phyloP scores from a whole-genome alignment of 2,797 vertebrate species.

The Paramormyrops hopkinsi region DNA sequence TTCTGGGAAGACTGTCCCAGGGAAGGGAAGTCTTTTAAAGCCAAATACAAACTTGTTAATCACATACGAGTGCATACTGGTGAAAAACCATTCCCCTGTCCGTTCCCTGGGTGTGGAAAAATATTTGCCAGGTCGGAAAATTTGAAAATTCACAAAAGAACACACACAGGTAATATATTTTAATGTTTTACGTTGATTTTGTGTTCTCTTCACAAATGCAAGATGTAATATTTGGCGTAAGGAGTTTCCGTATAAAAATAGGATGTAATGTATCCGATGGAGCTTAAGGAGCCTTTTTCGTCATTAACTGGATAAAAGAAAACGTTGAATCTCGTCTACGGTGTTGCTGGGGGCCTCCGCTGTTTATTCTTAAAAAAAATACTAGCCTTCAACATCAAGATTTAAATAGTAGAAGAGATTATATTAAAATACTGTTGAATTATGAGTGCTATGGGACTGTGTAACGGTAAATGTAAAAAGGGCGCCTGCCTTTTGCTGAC shows the following conservation, averaged over 20 bases:
- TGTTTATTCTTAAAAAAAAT: background rate
- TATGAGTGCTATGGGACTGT: background rate
- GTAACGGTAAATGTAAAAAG: background rate
- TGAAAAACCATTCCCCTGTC: constrained; percentile 96
- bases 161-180: constrained; percentile 85
- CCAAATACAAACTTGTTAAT: constrained; percentile 99
- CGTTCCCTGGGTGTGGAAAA: constrained; percentile 96
- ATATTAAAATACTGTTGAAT: background rate
- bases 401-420: background rate
- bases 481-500: background rate
- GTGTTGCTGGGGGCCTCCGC: background rate
- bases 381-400: background rate
- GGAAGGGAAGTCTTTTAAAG: constrained; percentile 95
- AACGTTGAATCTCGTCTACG: background rate
- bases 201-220: background rate
- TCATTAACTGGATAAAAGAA: background rate
- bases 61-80: constrained; percentile 97
- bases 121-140: constrained; percentile 98
- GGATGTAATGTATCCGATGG: background rate
- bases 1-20: constrained; percentile 95
- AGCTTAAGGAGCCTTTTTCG: background rate
- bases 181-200: background rate
- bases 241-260: background rate
- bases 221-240: background rate
- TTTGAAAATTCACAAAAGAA: constrained; percentile 98